Evolutionary conservation across 2,113 vertebrate species (phyloP).

Genomic region (Scomber colias): DNA sequence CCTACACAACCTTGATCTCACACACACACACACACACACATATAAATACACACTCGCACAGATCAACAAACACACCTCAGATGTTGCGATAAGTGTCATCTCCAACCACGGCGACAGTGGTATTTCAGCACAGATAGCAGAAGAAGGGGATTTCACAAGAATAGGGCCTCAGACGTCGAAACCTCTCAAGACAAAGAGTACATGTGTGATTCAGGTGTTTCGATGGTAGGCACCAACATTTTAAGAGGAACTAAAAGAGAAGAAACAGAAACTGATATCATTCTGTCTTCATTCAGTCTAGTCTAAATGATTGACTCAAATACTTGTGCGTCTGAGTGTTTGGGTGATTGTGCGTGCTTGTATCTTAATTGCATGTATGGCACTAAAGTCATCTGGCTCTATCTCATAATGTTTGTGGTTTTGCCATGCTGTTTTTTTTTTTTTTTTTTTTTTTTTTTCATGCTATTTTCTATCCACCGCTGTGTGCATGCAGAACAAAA

Average conservation of each 20-base stretch:
- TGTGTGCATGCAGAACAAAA: conserved; percentile 19
- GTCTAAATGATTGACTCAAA: conserved; percentile 11
- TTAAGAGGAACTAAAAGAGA: conserved; percentile 4
- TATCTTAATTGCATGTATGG: conserved; percentile 16
- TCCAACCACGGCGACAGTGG: conserved; percentile 48
- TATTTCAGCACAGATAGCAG: conserved; percentile 37
- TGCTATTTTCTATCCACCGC: conserved; percentile 18
- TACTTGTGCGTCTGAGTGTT: neutral
- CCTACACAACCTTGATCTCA: conserved; percentile 38
- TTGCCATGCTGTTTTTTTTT: conserved; percentile 7
- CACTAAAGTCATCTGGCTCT: conserved; percentile 15
- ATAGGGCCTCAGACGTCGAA: conserved; percentile 35
- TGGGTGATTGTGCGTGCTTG: conserved; percentile 10
- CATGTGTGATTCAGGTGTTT: conserved; percentile 50
- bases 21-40: conserved; percentile 33
- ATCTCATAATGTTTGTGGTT: conserved; percentile 43
- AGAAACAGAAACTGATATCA: neutral
- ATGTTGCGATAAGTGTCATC: conserved; percentile 63
- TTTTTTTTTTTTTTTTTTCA: neutral
- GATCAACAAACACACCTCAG: conserved; percentile 38
- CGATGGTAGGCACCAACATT: neutral
- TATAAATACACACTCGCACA: conserved; percentile 28
- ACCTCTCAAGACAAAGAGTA: conserved; percentile 1
- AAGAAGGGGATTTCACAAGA: conserved; percentile 67
- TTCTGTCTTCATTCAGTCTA: too few relatives aligned